Conservation (phyloP, 1,140 invertebrate genomes). For the Ceratina japonica region DNA sequence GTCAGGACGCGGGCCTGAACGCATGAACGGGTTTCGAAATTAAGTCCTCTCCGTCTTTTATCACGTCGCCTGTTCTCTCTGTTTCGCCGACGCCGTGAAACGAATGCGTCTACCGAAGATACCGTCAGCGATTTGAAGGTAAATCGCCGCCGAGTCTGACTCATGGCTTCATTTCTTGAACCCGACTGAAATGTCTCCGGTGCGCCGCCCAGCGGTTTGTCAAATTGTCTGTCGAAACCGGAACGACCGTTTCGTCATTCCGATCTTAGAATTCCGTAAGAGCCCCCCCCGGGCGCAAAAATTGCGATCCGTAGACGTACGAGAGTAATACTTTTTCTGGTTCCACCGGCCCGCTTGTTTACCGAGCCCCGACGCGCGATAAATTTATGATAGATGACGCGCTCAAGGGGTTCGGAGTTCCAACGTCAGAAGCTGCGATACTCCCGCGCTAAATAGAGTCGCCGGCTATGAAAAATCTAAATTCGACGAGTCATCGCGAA, state of each 20-base stretch:
- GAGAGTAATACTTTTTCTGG: neutral
- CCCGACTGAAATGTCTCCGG: neutral
- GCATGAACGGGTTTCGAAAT: no score
- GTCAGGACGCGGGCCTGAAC: no score
- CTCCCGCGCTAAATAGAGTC: neutral
- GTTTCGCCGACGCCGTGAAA: no score
- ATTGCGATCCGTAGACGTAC: neutral
- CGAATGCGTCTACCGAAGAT: no score
- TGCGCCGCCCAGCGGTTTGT: neutral
- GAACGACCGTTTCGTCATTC: neutral
- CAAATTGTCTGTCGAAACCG: slow-evolving; percentile 4
- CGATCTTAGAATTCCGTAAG: neutral
- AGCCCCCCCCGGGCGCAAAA: neutral
- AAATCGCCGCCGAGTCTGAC: no score
- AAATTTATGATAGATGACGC: slow-evolving; percentile 13
- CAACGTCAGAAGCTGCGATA: neutral
- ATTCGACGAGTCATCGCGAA: neutral
- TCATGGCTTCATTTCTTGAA: neutral
- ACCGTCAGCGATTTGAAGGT: no score
- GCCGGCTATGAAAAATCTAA: neutral
- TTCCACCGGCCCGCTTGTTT: neutral
- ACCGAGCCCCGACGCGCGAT: neutral
- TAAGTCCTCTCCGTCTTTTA: no score
- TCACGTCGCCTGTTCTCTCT: no score
- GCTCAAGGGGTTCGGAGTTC: neutral